Evolutionary conservation across 2,888 invertebrate species (phyloP).

Genomic region (Cephus sareptanus): DNA sequence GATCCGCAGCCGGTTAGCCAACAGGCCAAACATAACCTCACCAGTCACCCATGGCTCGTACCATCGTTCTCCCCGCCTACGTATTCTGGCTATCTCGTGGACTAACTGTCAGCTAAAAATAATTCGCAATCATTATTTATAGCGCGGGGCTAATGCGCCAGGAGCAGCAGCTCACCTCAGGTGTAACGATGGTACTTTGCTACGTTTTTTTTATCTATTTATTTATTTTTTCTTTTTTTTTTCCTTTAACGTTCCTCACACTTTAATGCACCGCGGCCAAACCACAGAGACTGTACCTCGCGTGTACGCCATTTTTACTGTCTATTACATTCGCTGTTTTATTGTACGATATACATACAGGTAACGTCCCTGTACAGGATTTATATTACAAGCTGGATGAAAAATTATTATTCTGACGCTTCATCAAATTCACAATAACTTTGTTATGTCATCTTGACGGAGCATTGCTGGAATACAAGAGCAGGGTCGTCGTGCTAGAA

Average conservation of each 20-base stretch:
- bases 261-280: neutral
- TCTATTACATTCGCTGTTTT: neutral
- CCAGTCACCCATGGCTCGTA: slow-evolving; percentile 26
- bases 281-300: neutral
- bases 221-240: too few relatives aligned
- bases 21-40: slow-evolving; percentile 36
- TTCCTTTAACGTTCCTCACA: neutral
- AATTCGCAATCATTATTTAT: slow-evolving; percentile 40
- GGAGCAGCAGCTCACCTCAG: neutral
- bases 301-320: neutral
- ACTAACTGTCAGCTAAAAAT: slow-evolving; percentile 36
- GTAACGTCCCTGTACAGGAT: neutral
- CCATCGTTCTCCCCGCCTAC: slow-evolving; percentile 4
- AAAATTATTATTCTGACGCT: neutral
- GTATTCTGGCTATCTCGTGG: slow-evolving; percentile 4
- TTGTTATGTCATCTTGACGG: neutral
- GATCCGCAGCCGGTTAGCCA: slow-evolving; percentile 36
- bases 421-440: neutral
- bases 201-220: neutral
- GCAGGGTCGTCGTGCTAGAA: neutral
- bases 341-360: neutral
- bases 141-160: slow-evolving; percentile 11
- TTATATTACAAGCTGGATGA: neutral
- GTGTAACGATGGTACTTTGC: neutral
- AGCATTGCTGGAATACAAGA: neutral